Evolutionary conservation across 2,113 vertebrate genomes (phyloP).

Genomic region (Myiozetetes cayanensis): DNA sequence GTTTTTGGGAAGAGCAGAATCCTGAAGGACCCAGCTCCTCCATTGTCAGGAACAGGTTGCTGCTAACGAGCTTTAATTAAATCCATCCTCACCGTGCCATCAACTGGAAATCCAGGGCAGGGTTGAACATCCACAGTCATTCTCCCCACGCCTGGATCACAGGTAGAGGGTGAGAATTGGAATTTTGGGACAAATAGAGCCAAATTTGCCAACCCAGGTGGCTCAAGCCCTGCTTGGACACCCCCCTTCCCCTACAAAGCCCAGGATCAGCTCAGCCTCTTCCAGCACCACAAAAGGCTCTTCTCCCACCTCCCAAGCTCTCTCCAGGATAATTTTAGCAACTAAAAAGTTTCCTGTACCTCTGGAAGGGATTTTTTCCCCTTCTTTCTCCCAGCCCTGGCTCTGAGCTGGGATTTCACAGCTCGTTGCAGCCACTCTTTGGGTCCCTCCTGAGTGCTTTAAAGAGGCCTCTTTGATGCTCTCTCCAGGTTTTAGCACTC

Average conservation of each 20-base stretch:
- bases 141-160: accelerated
- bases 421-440: background rate
- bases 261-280: background rate
- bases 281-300: background rate
- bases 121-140: background rate
- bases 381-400: background rate
- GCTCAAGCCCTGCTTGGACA: background rate
- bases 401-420: conserved; percentile 33
- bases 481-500: background rate
- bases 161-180: background rate
- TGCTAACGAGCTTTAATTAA: conserved; percentile 57
- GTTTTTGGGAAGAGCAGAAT: background rate
- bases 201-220: background rate
- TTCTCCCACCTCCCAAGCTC: background rate
- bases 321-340: background rate
- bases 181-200: background rate
- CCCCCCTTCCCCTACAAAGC: accelerated
- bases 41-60: conserved; percentile 52
- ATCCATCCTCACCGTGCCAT: conserved; percentile 40
- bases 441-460: background rate
- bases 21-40: background rate
- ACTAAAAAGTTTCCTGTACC: background rate
- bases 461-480: background rate
- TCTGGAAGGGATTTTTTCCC: conserved; percentile 30
- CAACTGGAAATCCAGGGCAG: conserved; percentile 48